Base-by-base conservation (phyloP, 2,113 vertebrate species). In the Aptenodytes patagonicus region DNA sequence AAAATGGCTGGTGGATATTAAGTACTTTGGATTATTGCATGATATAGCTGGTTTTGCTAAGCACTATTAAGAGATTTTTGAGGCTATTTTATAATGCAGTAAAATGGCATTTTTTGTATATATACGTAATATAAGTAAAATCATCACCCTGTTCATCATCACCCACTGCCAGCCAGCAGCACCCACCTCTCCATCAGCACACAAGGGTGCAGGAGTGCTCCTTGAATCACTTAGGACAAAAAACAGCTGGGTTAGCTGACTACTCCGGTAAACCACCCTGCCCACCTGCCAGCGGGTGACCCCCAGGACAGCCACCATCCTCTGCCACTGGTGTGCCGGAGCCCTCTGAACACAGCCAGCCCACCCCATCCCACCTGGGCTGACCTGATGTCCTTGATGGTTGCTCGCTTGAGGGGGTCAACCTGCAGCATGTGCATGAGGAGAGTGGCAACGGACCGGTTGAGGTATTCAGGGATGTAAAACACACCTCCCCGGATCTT, bases 401-500 rank as follows among this genome's bases (percentile, higher is more conserved):
- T 99, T 92, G 99, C 99, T 95, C 99, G 98, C 93, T 99, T 99
- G 75, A 99, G 98, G 29, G 99, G 99, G 93, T 99, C 99, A 87
- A 99, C 99, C 96, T 99, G 99, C 84, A 99, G 96, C 99, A 99
- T 99, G 90, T 99, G 98, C 99, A 99, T 99, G 70, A 99, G 98
- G 18, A 99, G 98, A 32, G 98, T 99, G 87, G 99, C 99, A 44
- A 99, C 98, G 2, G 99, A 99, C 49, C 99, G 99, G 72, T 98
- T 99, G 96, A 99, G 99, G 97, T 99, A 99, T 73, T 99, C 99
- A 0, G 99, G 99, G 96, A 99, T 99, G 97, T 99, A 99, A 93
- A 99, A 99, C n/a, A 99, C 99, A 2, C 99, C 99, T 26, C 99
- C 99, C 38, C 99, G 98, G 97, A 99, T 99, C 98, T 99, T 99